phyloP scores from a whole-genome alignment of 2,888 invertebrate genomes.

The Nemotelus pantherinus region DNA sequence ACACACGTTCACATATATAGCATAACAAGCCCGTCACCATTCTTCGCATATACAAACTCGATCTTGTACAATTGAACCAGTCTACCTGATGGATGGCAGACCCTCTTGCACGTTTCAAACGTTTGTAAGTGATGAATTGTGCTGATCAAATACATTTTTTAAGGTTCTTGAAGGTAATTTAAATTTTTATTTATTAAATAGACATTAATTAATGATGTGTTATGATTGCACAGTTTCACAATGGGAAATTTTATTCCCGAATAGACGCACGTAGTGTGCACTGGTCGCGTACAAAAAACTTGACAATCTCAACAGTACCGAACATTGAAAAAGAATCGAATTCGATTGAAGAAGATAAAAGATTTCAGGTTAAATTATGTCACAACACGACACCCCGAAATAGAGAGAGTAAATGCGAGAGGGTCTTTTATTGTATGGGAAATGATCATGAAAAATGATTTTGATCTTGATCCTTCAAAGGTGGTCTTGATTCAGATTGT shows the following conservation, averaged over 20 bases:
- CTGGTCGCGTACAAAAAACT: not conserved
- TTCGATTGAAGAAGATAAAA: conserved; percentile 22
- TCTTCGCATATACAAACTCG: too few relatives aligned
- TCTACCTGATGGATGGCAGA: too few relatives aligned
- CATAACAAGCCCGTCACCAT: too few relatives aligned
- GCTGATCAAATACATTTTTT: conserved; percentile 42
- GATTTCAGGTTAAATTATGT: conserved; percentile 43
- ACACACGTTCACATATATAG: not conserved
- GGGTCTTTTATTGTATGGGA: conserved; percentile 27
- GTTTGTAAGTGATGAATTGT: conserved; percentile 28
- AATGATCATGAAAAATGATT: conserved; percentile 46
- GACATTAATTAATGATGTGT: conserved; percentile 44
- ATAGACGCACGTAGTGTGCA: not conserved
- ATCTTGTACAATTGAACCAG: too few relatives aligned
- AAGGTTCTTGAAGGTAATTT: conserved; percentile 43
- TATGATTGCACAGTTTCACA: conserved; percentile 42
- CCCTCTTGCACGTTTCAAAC: not conserved
- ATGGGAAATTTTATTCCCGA: conserved; percentile 24
- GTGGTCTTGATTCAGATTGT: conserved; percentile 24
- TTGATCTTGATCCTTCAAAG: conserved; percentile 47
- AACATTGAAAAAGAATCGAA: not conserved
- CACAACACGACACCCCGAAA: not conserved
- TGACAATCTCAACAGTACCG: not conserved
- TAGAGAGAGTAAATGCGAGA: not conserved
- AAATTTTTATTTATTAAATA: conserved; percentile 43